Conservation (phyloP, 2,797 vertebrate species). For the Furcifer pardalis region DNA sequence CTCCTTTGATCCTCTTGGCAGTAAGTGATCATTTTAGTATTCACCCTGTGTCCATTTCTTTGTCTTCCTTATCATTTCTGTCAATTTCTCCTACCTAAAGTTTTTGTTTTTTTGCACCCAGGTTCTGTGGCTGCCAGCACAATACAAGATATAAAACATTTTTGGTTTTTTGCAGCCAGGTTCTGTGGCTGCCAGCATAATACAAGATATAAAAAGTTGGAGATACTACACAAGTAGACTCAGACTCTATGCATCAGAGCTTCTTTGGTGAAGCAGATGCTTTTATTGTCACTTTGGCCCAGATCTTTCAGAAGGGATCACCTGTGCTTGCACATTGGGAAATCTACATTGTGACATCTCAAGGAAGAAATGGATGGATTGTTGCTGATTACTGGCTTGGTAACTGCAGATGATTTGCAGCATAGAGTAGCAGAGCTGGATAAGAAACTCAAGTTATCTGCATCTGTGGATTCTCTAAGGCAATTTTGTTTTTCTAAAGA, state of each 20-base stretch:
- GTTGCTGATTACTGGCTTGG: background rate
- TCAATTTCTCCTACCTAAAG: too few species aligned
- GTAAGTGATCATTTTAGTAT: background rate
- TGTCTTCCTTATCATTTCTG: background rate
- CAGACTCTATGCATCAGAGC: background rate
- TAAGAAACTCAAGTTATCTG: background rate
- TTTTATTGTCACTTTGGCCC: background rate
- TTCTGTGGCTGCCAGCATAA: background rate
- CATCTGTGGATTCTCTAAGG: background rate
- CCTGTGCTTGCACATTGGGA: slow-evolving; percentile 12
- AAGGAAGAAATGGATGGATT: background rate
- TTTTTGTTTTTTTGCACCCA: too few species aligned
- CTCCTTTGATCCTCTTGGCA: background rate
- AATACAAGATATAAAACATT: background rate
- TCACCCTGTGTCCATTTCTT: background rate
- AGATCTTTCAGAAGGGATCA: slow-evolving; percentile 19
- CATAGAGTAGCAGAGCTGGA: background rate
- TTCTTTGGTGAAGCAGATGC: slow-evolving; percentile 11
- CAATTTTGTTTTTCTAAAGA: background rate
- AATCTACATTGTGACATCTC: slow-evolving; percentile 3
- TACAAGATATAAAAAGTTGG: background rate
- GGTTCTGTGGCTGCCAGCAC: background rate
- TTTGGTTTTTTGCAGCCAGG: background rate
- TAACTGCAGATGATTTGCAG: slow-evolving; percentile 2
- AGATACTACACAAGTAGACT: background rate